These are phyloP conservation scores for Oegoconia quadripuncta DNA, from an alignment of 2,888 invertebrate genomes.

Conservation along the genomic window DNA sequence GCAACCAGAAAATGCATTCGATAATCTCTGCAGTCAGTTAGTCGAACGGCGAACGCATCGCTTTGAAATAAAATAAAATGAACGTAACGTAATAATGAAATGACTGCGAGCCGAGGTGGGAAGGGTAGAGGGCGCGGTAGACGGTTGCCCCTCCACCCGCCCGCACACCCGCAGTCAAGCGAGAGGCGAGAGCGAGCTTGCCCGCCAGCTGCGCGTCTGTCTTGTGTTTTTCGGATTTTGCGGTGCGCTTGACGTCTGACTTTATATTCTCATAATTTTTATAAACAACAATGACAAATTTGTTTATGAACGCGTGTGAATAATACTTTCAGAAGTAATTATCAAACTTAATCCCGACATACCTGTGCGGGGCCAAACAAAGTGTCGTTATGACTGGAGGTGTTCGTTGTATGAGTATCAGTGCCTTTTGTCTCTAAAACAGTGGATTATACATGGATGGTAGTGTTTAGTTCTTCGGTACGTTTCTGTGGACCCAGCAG, in stretches of 20 bases:
- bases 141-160: conserved; percentile 34
- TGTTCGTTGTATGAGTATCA: conserved; percentile 62
- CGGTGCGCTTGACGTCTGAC: conserved; percentile 67
- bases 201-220: conserved; percentile 74
- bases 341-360: conserved; percentile 34
- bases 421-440: conserved; percentile 72
- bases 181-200: conserved; percentile 69
- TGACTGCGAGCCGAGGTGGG: conserved; percentile 63
- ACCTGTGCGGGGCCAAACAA: conserved; percentile 35
- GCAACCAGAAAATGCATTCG: conserved; percentile 26
- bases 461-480: conserved; percentile 55
- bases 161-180: conserved; percentile 57
- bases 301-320: conserved; percentile 52
- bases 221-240: conserved; percentile 75
- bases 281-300: conserved; percentile 48
- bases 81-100: conserved; percentile 61
- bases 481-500: conserved; percentile 58
- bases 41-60: conserved; percentile 25
- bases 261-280: conserved; percentile 46
- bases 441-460: conserved; percentile 66
- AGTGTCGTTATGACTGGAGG: conserved; percentile 41
- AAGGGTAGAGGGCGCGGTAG: conserved; percentile 58
- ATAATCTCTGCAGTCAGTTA: conserved; percentile 19
- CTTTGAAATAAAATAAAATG: conserved; percentile 62
- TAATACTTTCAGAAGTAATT: conserved; percentile 17